Percentiles rank a stretch among this genome's conserved stretches.
phyloP scores from a whole-genome alignment of 2,113 vertebrate species.

The Eupsittula cactorum region DNA sequence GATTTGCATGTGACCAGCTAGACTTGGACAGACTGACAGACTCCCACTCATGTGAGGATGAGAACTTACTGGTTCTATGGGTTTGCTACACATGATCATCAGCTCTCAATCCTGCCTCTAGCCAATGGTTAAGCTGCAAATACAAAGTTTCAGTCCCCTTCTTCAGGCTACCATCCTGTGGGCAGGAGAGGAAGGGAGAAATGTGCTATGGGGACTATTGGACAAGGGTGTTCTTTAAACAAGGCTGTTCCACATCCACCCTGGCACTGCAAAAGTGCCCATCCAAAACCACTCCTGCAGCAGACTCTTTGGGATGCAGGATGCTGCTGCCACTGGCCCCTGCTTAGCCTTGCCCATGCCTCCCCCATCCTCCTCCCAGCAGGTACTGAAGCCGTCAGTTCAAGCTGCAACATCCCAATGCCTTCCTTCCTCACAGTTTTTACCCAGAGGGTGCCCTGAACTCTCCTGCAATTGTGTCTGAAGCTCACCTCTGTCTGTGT shows the following conservation, averaged over 20 bases:
- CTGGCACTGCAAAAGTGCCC: too few species aligned
- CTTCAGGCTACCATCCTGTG: not conserved
- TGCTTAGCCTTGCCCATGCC: not conserved
- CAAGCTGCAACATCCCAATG: not conserved
- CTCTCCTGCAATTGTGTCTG: not conserved
- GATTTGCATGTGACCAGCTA: not conserved
- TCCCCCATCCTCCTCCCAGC: not conserved
- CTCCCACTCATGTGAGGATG: too few species aligned
- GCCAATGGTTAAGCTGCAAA: not conserved
- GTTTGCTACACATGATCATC: not conserved
- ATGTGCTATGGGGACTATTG: accelerated
- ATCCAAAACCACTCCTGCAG: not conserved
- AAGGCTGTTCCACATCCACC: not conserved
- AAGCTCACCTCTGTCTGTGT: slow-evolving; percentile 9
- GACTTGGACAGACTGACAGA: not conserved
- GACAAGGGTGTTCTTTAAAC: not conserved
- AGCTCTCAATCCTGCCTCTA: not conserved
- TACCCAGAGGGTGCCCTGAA: not conserved
- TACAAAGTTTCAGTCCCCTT: not conserved
- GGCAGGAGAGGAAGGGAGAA: not conserved
- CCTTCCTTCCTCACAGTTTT: not conserved
- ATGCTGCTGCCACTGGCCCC: not conserved
- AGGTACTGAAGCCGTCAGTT: not conserved
- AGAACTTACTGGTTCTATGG: not conserved
- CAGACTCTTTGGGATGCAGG: not conserved